Base-by-base conservation (phyloP, 2,113 vertebrate genomes). In the Varanus salvator region DNA sequence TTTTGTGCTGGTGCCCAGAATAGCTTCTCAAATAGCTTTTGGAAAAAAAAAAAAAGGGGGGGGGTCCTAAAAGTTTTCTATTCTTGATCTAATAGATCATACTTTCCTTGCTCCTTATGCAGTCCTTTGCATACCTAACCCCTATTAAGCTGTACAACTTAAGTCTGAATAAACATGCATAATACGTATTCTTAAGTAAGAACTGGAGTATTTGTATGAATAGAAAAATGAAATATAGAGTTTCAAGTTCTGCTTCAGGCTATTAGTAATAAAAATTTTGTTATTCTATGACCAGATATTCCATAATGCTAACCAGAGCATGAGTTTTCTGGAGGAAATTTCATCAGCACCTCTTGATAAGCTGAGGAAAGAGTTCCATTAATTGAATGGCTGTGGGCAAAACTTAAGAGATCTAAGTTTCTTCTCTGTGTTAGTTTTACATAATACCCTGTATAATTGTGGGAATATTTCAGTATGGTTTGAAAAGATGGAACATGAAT, bases 241-340 rank as follows among this genome's bases (percentile, higher is more conserved):
- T 31, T 7, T 60, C 25, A 86, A 68, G 12, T n/a, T 44, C 8
- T 69, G 69, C 21, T 27, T 29, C 44, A 66, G 60, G 64, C 64
- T 52, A 80, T 87, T 87, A 87, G 77, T 69, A 87, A 68, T n/a
- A 21, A 87, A 80, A 80, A 87, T 6, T 50, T 29, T 83, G 81
- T 83, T 84, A 50, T 25, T 80, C 80, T 52, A 80, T 80, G 11
- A 80, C 21, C 1, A 68, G 60, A 69, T 80, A 69, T 80, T 69
- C 64, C 29, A 80, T 80, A 80, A 87, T 52, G 38, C 12, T 87
- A 69, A 69, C 19, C 15, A 52, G 19, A 8, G 29, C 60, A 17
- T n/a, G 21, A n/a, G 4, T 3, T 21, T 68, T 68, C 17, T 77
- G 31, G 5, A 23, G 66, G 27, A n/a, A 87, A 68, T 69, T 80